Conservation (phyloP, 2,113 vertebrate genomes). For the Dendropsophus ebraccatus region DNA sequence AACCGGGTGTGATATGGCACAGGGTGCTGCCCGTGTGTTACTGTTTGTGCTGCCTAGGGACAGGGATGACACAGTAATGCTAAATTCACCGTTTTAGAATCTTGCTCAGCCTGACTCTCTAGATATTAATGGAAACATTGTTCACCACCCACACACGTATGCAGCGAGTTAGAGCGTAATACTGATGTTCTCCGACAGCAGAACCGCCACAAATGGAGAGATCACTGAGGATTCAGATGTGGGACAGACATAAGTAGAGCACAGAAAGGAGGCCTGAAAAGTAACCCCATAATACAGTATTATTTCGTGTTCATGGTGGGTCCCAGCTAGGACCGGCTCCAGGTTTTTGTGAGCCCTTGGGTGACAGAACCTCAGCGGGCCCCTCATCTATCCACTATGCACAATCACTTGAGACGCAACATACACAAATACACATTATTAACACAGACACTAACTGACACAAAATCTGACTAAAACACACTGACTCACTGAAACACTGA, state of each 20-base stretch:
- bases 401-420: too few species aligned
- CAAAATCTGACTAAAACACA: too few species aligned
- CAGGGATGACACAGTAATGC: conserved; percentile 12
- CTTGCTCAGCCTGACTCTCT: neutral
- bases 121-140: conserved; percentile 10
- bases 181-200: neutral
- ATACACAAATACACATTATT: too few species aligned
- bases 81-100: conserved; percentile 4
- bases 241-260: neutral
- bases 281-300: too few species aligned
- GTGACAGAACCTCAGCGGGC: too few species aligned
- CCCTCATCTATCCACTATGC: too few species aligned
- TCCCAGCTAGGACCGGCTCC: too few species aligned
- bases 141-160: neutral
- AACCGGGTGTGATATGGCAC: neutral
- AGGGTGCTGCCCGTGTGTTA: neutral
- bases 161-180: neutral
- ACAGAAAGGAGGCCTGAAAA: neutral
- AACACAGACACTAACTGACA: too few species aligned
- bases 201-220: too few species aligned
- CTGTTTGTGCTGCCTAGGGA: conserved; percentile 2
- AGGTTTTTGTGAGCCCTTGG: too few species aligned
- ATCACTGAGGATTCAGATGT: neutral
- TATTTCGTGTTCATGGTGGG: too few species aligned
- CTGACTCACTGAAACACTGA: too few species aligned